These are phyloP conservation scores for Nymphalis urticae DNA, from an alignment of 2,888 invertebrate species.

Conservation along the genomic window DNA sequence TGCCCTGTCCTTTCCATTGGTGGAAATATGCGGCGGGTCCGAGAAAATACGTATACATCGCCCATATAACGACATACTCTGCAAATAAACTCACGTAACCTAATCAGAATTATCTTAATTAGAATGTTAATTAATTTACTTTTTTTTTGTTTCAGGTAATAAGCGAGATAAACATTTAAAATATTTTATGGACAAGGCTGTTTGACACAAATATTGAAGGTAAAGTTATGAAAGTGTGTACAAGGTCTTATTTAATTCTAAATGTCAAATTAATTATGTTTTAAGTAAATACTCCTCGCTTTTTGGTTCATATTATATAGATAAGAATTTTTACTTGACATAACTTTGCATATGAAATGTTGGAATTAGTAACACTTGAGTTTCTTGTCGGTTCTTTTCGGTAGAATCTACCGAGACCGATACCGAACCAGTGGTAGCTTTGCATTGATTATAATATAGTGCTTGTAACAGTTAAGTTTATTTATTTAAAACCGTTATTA, in stretches of 20 bases:
- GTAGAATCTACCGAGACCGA: too few relatives aligned
- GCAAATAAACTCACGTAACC: neutral
- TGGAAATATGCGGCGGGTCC: neutral
- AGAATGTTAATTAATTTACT: neutral
- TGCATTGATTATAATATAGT: too few relatives aligned
- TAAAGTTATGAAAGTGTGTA: constrained; percentile 3
- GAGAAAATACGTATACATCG: neutral
- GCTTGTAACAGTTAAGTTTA: neutral
- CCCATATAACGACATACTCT: too few relatives aligned
- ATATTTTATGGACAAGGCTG: neutral
- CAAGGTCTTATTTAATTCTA: neutral
- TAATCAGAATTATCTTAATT: neutral
- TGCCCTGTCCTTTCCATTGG: too few relatives aligned
- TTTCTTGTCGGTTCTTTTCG: too few relatives aligned
- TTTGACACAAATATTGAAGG: constrained; percentile 11
- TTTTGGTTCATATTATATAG: neutral
- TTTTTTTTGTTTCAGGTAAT: constrained; percentile 31
- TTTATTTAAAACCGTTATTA: neutral
- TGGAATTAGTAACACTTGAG: too few relatives aligned
- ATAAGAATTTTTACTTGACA: neutral
- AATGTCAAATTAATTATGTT: constrained; percentile 4
- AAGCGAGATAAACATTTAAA: constrained; percentile 27
- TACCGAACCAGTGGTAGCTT: too few relatives aligned
- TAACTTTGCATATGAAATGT: too few relatives aligned
- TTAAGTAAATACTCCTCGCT: neutral